Evolutionary conservation across 2,888 invertebrate genomes (phyloP).

Genomic region (Brachypalpus laphriformis): DNA sequence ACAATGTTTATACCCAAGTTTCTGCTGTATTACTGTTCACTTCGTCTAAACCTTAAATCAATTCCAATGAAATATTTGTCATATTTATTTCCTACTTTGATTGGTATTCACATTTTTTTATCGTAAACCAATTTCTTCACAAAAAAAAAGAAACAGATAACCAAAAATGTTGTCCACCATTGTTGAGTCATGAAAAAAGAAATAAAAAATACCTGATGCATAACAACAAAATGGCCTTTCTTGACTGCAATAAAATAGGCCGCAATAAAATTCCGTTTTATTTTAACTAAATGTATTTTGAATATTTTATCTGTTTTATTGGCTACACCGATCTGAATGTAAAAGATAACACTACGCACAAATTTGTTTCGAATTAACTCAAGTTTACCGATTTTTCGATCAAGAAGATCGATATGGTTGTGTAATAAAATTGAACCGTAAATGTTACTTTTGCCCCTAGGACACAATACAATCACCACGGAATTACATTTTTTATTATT

Average conservation of each 20-base stretch:
- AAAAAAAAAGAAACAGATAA: not conserved
- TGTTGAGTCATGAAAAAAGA: constrained; percentile 21
- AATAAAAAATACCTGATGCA: constrained; percentile 22
- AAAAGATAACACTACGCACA: constrained; percentile 53
- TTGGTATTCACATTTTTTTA: not conserved
- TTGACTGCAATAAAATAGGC: constrained; percentile 30
- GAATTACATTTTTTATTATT: constrained; percentile 4
- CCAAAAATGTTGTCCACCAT: constrained; percentile 8
- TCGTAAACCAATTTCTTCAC: not conserved
- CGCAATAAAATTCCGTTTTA: constrained; percentile 43
- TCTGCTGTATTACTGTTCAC: not conserved
- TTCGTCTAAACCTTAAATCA: not conserved
- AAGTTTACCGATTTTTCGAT: constrained; percentile 38
- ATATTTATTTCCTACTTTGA: not conserved
- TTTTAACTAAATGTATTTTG: constrained; percentile 46
- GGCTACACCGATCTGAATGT: constrained; percentile 47
- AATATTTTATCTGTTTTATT: constrained; percentile 54
- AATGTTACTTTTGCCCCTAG: not conserved
- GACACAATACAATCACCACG: not conserved
- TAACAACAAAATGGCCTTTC: constrained; percentile 40
- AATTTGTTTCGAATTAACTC: constrained; percentile 60
- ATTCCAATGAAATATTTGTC: not conserved
- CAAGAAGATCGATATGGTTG: constrained; percentile 47
- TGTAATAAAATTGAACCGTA: constrained; percentile 48
- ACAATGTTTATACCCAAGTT: too few relatives aligned